Evolutionary conservation across 2,797 vertebrate species (phyloP).

Genomic region (Cirrhinus mrigala): DNA sequence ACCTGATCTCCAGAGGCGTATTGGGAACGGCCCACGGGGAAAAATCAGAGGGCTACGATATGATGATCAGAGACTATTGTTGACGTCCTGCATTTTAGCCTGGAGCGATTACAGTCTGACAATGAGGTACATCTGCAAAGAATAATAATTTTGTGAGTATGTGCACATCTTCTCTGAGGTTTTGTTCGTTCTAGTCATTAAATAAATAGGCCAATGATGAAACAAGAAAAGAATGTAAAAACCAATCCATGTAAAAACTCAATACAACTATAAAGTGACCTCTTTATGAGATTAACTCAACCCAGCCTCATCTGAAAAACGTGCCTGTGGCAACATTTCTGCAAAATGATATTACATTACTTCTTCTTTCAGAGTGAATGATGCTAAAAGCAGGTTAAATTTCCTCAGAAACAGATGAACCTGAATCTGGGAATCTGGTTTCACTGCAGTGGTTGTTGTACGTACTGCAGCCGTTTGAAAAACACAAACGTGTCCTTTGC

Average conservation of each 20-base stretch:
- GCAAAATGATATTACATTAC: background rate
- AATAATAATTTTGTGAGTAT: conserved; percentile 12
- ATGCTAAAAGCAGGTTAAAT: background rate
- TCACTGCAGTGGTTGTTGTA: too few species aligned
- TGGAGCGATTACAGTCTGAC: conserved; percentile 17
- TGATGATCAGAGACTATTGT: conserved; percentile 24
- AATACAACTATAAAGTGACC: background rate
- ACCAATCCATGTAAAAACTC: background rate
- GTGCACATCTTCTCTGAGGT: background rate
- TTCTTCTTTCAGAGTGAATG: background rate
- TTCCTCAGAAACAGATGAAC: background rate
- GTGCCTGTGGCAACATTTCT: background rate
- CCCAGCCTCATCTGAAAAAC: background rate
- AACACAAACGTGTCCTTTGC: background rate
- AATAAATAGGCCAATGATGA: conserved; percentile 27
- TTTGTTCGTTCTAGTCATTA: conserved; percentile 7
- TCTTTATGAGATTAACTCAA: background rate
- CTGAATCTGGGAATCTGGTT: too few species aligned
- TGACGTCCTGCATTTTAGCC: conserved; percentile 18
- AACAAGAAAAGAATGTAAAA: conserved; percentile 11
- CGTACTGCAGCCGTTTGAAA: background rate
- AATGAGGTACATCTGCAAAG: conserved; percentile 30
- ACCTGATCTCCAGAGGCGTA: conserved; percentile 51
- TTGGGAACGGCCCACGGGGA: conserved; percentile 45
- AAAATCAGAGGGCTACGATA: conserved; percentile 29